Base-by-base conservation (phyloP, 2,113 vertebrate species). In the Siphamia tubifer region DNA sequence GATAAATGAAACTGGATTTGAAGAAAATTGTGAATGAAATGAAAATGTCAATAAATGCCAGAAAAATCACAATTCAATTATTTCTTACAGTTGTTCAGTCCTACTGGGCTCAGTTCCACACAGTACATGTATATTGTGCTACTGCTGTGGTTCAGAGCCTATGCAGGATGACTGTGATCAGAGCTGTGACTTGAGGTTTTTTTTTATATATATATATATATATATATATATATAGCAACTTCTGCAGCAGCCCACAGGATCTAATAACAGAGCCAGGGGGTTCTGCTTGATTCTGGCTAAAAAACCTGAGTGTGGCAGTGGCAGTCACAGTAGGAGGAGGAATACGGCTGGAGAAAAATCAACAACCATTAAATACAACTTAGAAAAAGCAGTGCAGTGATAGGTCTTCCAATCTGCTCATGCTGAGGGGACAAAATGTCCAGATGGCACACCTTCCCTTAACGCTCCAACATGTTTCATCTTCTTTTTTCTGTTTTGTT, bases 261-360 rank as follows among this genome's bases (percentile, higher is more conserved):
- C 44, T 74, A 71, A 85, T 77, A 79, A 74, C 78, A 89, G 30
- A 67, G 77, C 43, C 73, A 73, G 36, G 66, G 58, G 75, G 75
- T 78, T 78, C 63, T 8, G 24, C 71, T 73, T 71, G 31, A 25
- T 52, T 44, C 42, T 61, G 55, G 43, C 55, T 74, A 79, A 80
- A 48, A 82, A 83, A 58, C 20, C 68, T 75, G 31, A 48, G 42
- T 67, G 40, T 53, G 54, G 47, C 57, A 68, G 64, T 34, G 56
- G 12, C 56, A 61, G 60, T 62, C 70, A 61, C 57, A 73, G 54
- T n/a, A 36, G 43, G 48, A 61, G 24, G 16, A 70, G 20, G 11
- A 58, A 24, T 39, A 53, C 42, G 40, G 63, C 34, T 45, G 45
- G 31, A 74, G 45, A 27, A 48, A 79, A 81, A 75, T 74, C 77